phyloP scores from a whole-genome alignment of 2,797 vertebrate species.

The Sphaeramia orbicularis region DNA sequence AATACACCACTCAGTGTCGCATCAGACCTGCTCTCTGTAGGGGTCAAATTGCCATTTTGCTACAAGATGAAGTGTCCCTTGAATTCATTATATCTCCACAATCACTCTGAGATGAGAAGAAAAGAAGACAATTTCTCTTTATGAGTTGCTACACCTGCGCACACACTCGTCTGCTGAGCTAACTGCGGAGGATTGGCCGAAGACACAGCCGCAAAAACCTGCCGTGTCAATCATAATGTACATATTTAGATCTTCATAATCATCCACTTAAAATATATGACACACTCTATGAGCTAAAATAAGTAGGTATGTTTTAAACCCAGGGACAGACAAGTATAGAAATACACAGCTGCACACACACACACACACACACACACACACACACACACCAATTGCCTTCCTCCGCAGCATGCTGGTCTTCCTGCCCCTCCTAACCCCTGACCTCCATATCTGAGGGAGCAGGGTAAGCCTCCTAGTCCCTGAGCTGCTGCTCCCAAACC shows the following conservation, averaged over 20 bases:
- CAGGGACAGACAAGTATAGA: conserved; percentile 6
- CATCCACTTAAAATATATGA: background rate
- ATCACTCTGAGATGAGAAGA: conserved; percentile 58
- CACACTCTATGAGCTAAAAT: too few relatives aligned
- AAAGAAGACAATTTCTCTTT: conserved; percentile 66
- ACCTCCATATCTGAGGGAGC: conserved; percentile 79
- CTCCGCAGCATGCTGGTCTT: conserved; percentile 31
- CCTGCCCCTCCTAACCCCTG: conserved; percentile 73
- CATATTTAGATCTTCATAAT: conserved; percentile 20
- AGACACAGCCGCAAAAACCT: conserved; percentile 12
- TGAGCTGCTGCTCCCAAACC: conserved; percentile 61
- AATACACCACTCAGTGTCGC: conserved; percentile 62
- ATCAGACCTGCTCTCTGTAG: conserved; percentile 65
- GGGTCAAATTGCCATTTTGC: conserved; percentile 81
- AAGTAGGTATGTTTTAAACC: conserved; percentile 13
- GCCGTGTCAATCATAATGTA: conserved; percentile 34
- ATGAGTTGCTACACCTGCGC: conserved; percentile 68
- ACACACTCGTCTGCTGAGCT: conserved; percentile 25
- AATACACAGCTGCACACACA: conserved; percentile 1
- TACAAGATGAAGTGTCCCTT: conserved; percentile 64
- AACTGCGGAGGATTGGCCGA: conserved; percentile 27
- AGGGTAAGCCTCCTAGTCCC: conserved; percentile 79
- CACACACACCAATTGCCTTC: conserved; percentile 34
- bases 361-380: conserved; percentile 16
- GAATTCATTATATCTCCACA: conserved; percentile 74